These are phyloP conservation scores for Sebastes paucispinis DNA, from an alignment of 2,797 vertebrate genomes.

Conservation along the genomic window DNA sequence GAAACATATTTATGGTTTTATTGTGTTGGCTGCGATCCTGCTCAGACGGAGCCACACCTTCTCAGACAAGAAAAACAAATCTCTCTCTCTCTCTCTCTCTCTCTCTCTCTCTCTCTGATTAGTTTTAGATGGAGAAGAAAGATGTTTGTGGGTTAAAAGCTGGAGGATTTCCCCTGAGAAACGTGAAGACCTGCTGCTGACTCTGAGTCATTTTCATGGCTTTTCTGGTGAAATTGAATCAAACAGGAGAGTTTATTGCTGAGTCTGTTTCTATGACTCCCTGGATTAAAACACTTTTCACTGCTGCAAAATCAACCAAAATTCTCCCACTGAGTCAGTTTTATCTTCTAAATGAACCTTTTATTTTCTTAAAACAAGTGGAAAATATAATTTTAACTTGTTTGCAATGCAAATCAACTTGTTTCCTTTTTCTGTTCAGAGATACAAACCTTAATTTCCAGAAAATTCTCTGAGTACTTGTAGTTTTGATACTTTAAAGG, in stretches of 20 bases:
- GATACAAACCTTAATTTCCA: background rate
- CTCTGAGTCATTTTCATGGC: background rate
- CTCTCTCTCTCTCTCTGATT: background rate
- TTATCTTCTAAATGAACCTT: background rate
- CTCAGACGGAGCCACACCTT: background rate
- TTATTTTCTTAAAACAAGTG: background rate
- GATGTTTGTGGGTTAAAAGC: background rate
- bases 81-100: background rate
- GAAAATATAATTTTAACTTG: background rate
- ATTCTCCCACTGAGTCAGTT: background rate
- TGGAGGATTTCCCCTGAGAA: slow-evolving; percentile 9
- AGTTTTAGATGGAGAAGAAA: background rate
- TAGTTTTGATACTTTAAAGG: too few species aligned
- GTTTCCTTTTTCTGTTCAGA: background rate
- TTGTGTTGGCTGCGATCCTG: background rate
- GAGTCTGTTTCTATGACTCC: slow-evolving; percentile 3
- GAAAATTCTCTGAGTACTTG: too few species aligned
- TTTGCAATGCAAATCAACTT: background rate
- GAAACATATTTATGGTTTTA: background rate
- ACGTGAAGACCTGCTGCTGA: background rate
- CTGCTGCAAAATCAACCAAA: background rate
- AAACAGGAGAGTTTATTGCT: background rate
- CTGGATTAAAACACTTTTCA: background rate
- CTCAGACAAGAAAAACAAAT: background rate
- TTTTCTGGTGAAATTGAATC: background rate